Base-by-base conservation (phyloP, 2,797 vertebrate genomes). In the Carduelis carduelis region DNA sequence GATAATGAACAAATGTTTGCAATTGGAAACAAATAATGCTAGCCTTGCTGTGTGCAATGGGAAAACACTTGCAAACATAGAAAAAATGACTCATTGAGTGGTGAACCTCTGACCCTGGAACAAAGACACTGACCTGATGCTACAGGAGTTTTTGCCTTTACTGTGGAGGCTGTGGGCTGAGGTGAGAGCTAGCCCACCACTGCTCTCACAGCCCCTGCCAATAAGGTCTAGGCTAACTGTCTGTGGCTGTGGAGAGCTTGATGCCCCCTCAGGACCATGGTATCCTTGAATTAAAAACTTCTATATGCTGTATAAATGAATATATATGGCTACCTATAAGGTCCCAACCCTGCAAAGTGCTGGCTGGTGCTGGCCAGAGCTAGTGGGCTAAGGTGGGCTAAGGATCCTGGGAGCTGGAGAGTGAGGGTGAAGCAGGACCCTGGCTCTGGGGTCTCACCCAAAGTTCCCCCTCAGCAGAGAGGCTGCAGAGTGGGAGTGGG, bases 1-100 rank as follows among this genome's bases (percentile, higher is more conserved):
- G 35, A 27, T 92, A 92, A 90, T 57, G 74, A 93, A 82, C 59
- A 94, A 90, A 93, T 84, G 47, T 93, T 96, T 96, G 60, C 72
- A 55, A 56, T 57, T 57, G 60, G 78, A 95, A 94, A 82, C 37
- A 92, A 90, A 80, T 60, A 77, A 12, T 0, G 3, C 37, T 76
- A 87, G 14, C 53, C 18, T 83, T 92, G 43, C 35, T 47, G 16
- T 35, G 27, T 87, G 74, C 49, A 18, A 8, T 27, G 39, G 39
- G 24, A 87, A 92, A 92, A 72, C 55, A 44, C 46, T 72, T 53
- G 27, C 37, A 70, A 83, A 77, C 2, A 2, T 6, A 61, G 30
- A 14, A 91, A 61, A 60, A 61, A 11, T 10, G 6, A 16, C 8
- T 47, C 14, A 46, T 27, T 71, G 61, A 70, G 22, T 30, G 35